Percentiles rank a stretch among this genome's conserved stretches.
Evolutionary conservation across 1,140 invertebrate species (phyloP).

Genomic region (Cardiocondyla obscurior): DNA sequence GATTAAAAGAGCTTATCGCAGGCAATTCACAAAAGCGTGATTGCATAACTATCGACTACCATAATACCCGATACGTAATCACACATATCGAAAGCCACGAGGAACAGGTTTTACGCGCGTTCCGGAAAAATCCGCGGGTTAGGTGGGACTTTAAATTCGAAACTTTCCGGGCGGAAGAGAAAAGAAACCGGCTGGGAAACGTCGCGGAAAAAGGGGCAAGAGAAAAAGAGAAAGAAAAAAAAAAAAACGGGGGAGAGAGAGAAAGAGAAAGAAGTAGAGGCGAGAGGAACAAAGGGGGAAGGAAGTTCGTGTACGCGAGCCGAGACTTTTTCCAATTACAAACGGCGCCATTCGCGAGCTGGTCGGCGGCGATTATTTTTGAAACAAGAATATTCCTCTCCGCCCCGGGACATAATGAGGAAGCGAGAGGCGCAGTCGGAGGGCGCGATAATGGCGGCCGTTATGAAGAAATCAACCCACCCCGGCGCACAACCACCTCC

Average conservation of each 20-base stretch:
- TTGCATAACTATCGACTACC: slow-evolving; percentile 27
- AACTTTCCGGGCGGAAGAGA: slow-evolving; percentile 25
- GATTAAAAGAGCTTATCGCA: neutral
- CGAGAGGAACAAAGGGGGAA: slow-evolving; percentile 62
- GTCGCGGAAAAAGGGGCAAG: neutral
- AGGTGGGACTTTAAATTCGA: slow-evolving; percentile 48
- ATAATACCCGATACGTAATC: neutral
- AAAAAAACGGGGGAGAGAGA: slow-evolving; percentile 9
- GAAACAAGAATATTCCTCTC: slow-evolving; percentile 81
- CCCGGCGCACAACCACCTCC: slow-evolving; percentile 59
- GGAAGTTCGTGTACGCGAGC: slow-evolving; percentile 69
- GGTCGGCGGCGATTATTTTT: slow-evolving; percentile 76
- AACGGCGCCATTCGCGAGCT: slow-evolving; percentile 78
- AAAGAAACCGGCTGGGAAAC: slow-evolving; percentile 45
- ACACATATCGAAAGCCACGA: neutral
- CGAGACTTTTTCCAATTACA: slow-evolving; percentile 81
- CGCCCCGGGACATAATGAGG: slow-evolving; percentile 80
- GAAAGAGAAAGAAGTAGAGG: slow-evolving; percentile 3
- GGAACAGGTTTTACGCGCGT: slow-evolving; percentile 19
- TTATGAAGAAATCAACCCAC: slow-evolving; percentile 83
- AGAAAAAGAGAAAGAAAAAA: neutral
- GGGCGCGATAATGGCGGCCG: slow-evolving; percentile 83
- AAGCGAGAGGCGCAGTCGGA: slow-evolving; percentile 66
- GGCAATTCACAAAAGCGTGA: slow-evolving; percentile 17
- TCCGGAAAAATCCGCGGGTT: slow-evolving; percentile 32